phyloP scores from a whole-genome alignment of 2,113 vertebrate genomes.

The Nesoenas mayeri region DNA sequence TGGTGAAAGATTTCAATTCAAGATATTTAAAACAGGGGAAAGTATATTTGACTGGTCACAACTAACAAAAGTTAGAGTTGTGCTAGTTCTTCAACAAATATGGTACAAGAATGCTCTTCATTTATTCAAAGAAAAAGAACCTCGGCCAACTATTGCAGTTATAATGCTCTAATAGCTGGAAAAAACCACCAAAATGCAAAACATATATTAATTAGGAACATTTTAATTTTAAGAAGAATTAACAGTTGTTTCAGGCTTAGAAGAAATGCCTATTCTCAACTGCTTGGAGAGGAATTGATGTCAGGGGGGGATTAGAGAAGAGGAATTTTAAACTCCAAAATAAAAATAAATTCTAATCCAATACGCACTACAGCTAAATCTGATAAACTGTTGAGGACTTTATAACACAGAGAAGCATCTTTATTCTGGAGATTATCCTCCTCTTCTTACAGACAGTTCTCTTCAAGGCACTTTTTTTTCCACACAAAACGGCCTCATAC shows the following conservation, averaged over 20 bases:
- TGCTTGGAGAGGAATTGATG: background rate
- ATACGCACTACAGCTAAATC: background rate
- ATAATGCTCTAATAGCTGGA: background rate
- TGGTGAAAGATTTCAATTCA: background rate
- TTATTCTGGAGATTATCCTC: background rate
- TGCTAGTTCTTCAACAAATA: background rate
- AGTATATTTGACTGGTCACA: background rate
- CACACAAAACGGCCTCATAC: background rate
- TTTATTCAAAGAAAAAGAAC: background rate
- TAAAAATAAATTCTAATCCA: background rate
- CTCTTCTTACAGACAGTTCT: background rate
- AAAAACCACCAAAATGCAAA: background rate
- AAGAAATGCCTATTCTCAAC: background rate
- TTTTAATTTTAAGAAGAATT: background rate
- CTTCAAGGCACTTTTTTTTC: background rate
- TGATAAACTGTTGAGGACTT: background rate
- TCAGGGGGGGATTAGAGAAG: background rate
- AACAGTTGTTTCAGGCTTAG: background rate
- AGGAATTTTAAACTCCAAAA: background rate
- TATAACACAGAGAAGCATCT: background rate
- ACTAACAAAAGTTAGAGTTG: background rate
- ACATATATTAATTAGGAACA: background rate
- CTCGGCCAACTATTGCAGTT: background rate
- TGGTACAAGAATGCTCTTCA: background rate
- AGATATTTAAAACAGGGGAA: slow-evolving; percentile 1